A percentile compares a stretch with the other conserved stretches of the same genome.
Evolutionary conservation across 2,888 invertebrate species (phyloP).

Genomic region (Octonoba sinensis): DNA sequence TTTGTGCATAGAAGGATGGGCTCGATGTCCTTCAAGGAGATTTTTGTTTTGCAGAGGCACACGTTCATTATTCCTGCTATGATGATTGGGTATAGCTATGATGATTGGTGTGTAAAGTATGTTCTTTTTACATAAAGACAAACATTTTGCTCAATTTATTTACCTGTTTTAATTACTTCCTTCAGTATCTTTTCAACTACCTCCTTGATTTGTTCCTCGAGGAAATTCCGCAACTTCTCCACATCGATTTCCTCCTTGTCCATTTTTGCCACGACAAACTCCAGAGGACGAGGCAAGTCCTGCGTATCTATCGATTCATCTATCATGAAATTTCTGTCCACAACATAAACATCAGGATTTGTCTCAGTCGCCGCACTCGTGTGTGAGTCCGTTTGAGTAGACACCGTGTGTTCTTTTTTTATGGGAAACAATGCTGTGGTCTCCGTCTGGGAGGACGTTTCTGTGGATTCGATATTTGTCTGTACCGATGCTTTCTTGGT

Average conservation of each 20-base stretch:
- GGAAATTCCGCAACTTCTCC: background rate
- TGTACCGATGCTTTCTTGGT: background rate
- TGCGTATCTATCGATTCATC: background rate
- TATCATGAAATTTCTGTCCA: background rate
- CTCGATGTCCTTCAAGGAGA: no score
- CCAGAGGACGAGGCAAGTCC: slow-evolving; percentile 2
- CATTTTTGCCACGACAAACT: background rate
- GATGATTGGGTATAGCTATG: no score
- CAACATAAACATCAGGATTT: background rate
- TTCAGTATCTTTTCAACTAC: background rate
- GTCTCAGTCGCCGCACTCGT: background rate
- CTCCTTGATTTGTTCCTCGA: no score
- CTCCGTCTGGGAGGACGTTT: background rate
- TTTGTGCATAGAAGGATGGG: no score
- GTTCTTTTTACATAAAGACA: no score
- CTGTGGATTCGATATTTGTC: background rate
- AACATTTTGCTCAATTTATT: no score
- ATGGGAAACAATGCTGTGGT: background rate
- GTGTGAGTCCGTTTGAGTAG: background rate
- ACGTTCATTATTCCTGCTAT: no score
- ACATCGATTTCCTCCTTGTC: background rate
- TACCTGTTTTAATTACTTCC: no score
- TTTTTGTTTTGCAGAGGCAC: no score
- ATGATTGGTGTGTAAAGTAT: no score
- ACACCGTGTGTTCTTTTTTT: background rate